Evolutionary conservation across 2,797 vertebrate species (phyloP), one percentile per base, ranked within the genome.

Genomic region (Cyprinodon diabolis): DNA sequence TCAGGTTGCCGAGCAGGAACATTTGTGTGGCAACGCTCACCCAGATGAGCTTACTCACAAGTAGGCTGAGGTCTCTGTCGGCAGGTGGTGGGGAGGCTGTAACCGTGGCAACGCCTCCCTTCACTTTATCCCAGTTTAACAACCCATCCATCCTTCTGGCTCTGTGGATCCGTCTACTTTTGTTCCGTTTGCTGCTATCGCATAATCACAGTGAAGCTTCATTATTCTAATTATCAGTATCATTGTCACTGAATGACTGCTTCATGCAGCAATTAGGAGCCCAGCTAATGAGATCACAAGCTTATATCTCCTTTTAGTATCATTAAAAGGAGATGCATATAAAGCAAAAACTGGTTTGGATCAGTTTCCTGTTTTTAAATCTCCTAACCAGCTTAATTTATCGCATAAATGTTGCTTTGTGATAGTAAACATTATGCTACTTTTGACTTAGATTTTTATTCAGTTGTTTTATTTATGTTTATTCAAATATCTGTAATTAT

Each of bases 51-150:
- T 86, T 83, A 76, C 87, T 87, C 83, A 83, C 80, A 76, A 70
- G 71, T 77, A 77, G 79, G 71, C 87, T 68, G 80, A 45, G 82
- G 78, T 90, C 88, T 84, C 88, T 73, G 68, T 86, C 86, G 87
- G 86, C 90, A 86, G 76, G 81, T 88, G 89, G 89, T 90, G 47
- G 90, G 91, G 89, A 92, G 89, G 87, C 91, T 87, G 93, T 94
- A 92, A 93, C 94, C 92, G 86, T 93, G 89, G 93, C 93, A 95
- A 93, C 92, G 77, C 79, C 68, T 81, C 74, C 85, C 86, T 84
- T 76, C 85, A 82, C 81, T 92, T 90, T 87, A 87, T 84, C 73
- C 87, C 67, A 62, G 84, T 89, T 87, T 80, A 86, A 89, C 85
- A 86, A 79, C 69, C 73, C 75, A 75, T 84, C 75, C 81, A 81